phyloP scores from a whole-genome alignment of 2,888 invertebrate species.

The Coenonympha arcania region DNA sequence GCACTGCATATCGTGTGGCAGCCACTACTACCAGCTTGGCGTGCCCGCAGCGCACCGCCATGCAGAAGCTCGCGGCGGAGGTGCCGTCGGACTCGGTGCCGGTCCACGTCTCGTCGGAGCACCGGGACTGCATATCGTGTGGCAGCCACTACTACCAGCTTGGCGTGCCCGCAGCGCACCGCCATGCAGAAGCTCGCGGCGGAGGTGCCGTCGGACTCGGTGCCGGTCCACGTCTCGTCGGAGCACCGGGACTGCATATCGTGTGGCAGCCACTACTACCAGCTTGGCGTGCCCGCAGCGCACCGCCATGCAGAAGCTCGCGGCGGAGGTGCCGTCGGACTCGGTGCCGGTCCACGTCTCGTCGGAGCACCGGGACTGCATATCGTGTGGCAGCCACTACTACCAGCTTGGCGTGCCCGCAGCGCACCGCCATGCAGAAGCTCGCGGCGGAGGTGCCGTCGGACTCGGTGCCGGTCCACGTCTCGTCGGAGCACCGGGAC shows the following conservation, averaged over 20 bases:
- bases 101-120: slow-evolving; percentile 53
- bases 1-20: too few species aligned
- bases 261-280: too few species aligned
- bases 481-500: slow-evolving; percentile 51
- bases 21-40: slow-evolving; percentile 60
- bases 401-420: slow-evolving; percentile 61
- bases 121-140: slow-evolving; percentile 51
- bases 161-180: slow-evolving; percentile 56
- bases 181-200: slow-evolving; percentile 64
- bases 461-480: slow-evolving; percentile 52
- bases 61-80: slow-evolving; percentile 57
- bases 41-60: slow-evolving; percentile 64
- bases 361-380: slow-evolving; percentile 53
- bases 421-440: slow-evolving; percentile 64
- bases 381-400: too few species aligned
- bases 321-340: slow-evolving; percentile 51
- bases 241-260: slow-evolving; percentile 57
- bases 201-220: slow-evolving; percentile 53
- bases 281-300: slow-evolving; percentile 59
- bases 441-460: slow-evolving; percentile 56
- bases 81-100: slow-evolving; percentile 56
- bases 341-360: slow-evolving; percentile 54
- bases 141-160: too few species aligned
- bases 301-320: slow-evolving; percentile 65
- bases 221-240: slow-evolving; percentile 50